Percentiles rank a stretch among this genome's conserved stretches.
Conservation (phyloP, 2,888 invertebrate species). For the Drosophila pseudotalamancana region DNA sequence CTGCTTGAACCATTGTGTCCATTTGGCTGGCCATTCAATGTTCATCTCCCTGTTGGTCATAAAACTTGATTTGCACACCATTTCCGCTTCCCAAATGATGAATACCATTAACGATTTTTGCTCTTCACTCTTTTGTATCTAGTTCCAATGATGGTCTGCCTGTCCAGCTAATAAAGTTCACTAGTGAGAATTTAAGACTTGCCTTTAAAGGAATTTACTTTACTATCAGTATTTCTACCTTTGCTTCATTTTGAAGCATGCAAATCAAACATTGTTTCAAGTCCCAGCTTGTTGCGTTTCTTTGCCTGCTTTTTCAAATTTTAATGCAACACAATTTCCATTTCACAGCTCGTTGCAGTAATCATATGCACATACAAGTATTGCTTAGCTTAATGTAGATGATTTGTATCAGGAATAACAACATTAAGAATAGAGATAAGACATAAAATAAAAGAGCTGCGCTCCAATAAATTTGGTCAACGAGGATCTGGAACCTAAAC, state of each 20-base stretch:
- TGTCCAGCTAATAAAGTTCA: not conserved
- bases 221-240: not conserved
- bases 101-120: slow-evolving; percentile 34
- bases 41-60: slow-evolving; percentile 17
- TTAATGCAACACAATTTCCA: too few species aligned
- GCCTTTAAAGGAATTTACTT: too few species aligned
- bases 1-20: slow-evolving; percentile 25
- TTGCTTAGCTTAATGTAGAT: not conserved
- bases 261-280: too few species aligned
- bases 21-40: slow-evolving; percentile 20
- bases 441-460: too few species aligned
- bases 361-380: too few species aligned
- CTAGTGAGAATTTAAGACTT: not conserved
- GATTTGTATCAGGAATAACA: not conserved
- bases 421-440: not conserved
- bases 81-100: slow-evolving; percentile 37
- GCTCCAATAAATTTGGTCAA: not conserved
- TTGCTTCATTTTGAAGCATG: not conserved
- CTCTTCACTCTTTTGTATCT: not conserved
- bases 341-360: slow-evolving; percentile 51
- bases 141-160: too few species aligned
- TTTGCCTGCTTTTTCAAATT: too few species aligned
- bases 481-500: too few species aligned
- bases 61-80: slow-evolving; percentile 44
- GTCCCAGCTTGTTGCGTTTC: too few species aligned